phyloP scores from a whole-genome alignment of 2,888 invertebrate species.

The Pherbina coryleti region DNA sequence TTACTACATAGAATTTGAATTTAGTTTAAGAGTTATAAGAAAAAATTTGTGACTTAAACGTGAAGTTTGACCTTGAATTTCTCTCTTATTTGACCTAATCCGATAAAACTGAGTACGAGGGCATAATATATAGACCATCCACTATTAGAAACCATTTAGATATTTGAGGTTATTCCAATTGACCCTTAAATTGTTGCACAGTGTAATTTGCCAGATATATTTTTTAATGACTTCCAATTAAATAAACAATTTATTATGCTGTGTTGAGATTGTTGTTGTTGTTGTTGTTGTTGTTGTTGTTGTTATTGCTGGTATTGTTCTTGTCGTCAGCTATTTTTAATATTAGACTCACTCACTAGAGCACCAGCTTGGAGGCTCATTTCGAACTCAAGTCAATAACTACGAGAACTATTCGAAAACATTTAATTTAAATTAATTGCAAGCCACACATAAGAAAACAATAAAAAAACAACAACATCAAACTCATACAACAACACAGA shows the following conservation, averaged over 20 bases:
- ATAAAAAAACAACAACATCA: slow-evolving; percentile 4
- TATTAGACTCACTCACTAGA: background rate
- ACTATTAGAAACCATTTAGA: too few relatives aligned
- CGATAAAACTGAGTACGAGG: too few relatives aligned
- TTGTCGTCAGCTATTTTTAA: background rate
- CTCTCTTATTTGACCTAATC: too few relatives aligned
- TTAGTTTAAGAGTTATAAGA: too few relatives aligned
- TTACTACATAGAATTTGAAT: too few relatives aligned
- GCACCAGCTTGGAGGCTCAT: background rate
- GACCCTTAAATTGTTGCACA: too few relatives aligned
- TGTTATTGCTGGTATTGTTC: background rate
- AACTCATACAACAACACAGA: background rate
- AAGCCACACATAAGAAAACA: background rate
- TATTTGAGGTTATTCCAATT: too few relatives aligned
- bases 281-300: slow-evolving; percentile 7
- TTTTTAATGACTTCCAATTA: slow-evolving; percentile 36
- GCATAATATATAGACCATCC: too few relatives aligned
- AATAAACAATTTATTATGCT: slow-evolving; percentile 24
- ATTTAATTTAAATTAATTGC: slow-evolving; percentile 29
- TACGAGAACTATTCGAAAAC: slow-evolving; percentile 32
- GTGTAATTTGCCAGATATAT: background rate
- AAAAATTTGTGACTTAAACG: too few relatives aligned
- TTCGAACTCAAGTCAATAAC: slow-evolving; percentile 31
- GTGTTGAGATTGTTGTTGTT: background rate
- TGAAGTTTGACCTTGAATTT: too few relatives aligned